Evolutionary conservation across 1,140 invertebrate genomes (phyloP).

Genomic region (Sarcophaga bullata): DNA sequence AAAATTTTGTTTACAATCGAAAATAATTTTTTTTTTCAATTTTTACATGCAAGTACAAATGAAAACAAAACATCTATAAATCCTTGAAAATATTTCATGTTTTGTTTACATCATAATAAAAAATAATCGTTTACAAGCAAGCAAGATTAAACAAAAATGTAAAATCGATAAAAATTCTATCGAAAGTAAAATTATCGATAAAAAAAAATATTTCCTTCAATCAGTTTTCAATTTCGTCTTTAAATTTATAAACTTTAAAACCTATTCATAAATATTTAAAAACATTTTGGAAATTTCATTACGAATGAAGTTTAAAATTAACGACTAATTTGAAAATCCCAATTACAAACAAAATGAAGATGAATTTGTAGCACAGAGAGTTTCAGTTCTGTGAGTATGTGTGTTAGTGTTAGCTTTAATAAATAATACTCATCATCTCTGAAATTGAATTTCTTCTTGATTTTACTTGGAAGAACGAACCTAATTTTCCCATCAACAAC

Average conservation of each 20-base stretch:
- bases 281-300: not conserved
- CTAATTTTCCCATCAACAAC: conserved; percentile 4
- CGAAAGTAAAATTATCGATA: no score
- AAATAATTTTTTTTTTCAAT: conserved; percentile 23
- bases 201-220: no score
- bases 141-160: conserved; percentile 7
- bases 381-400: not conserved
- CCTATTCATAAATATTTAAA: not conserved
- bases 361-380: no score
- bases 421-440: not conserved
- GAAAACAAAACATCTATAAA: conserved; percentile 21
- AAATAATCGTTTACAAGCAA: not conserved
- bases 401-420: not conserved
- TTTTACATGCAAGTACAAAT: conserved; percentile 34
- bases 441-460: not conserved
- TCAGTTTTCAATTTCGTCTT: no score
- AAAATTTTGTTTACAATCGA: conserved; percentile 30
- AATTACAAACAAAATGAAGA: no score
- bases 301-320: not conserved
- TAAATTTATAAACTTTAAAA: not conserved
- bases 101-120: conserved; percentile 32
- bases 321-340: no score
- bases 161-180: not conserved
- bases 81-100: conserved; percentile 34
- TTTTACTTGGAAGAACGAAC: not conserved